phyloP scores from a whole-genome alignment of 2,797 vertebrate genomes.

The Oreochromis mossambicus region DNA sequence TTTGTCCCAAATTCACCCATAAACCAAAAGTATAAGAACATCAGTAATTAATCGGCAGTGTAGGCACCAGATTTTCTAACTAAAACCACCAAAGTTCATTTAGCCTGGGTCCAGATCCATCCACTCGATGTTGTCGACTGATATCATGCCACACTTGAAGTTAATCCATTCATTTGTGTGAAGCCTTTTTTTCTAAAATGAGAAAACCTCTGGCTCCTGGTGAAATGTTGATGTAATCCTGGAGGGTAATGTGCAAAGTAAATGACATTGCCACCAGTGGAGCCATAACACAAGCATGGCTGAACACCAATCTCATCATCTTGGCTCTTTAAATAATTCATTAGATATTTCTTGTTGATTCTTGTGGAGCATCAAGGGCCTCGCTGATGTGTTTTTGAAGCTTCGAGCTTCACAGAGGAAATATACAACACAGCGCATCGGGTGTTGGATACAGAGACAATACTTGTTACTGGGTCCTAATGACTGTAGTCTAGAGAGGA shows the following conservation, averaged over 20 bases:
- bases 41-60: neutral
- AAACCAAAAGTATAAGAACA: neutral
- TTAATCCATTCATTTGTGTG: neutral
- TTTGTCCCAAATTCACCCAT: neutral
- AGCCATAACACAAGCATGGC: neutral
- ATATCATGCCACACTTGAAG: neutral
- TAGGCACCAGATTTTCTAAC: neutral
- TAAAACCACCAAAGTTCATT: neutral
- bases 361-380: neutral
- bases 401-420: neutral
- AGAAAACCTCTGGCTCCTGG: neutral
- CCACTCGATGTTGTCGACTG: neutral
- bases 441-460: neutral
- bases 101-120: neutral
- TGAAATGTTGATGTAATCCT: neutral
- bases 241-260: neutral
- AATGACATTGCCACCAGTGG: neutral
- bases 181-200: neutral
- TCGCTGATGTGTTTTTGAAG: neutral
- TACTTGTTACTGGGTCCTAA: neutral
- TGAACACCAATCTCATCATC: neutral
- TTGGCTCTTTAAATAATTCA: neutral
- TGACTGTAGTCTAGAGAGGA: neutral
- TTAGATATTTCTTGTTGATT: neutral
- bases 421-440: neutral